Conservation (phyloP, 2,113 vertebrate species). For the Coracopsis vasa region DNA sequence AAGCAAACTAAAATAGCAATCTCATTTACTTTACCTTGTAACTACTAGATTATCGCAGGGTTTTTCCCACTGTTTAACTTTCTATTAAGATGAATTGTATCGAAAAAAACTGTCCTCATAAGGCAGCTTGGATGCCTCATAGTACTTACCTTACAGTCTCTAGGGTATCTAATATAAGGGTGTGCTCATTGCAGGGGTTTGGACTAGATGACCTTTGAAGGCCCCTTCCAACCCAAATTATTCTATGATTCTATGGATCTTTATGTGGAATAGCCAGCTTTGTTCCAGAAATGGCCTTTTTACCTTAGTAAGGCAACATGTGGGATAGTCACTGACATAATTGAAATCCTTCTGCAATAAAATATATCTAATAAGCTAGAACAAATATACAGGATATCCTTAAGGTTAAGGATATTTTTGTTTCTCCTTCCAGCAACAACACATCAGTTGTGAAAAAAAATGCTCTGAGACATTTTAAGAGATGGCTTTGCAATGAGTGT, state of each 20-base stretch:
- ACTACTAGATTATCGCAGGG: not conserved
- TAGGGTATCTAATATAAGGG: not conserved
- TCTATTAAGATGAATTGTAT: not conserved
- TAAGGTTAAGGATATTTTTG: not conserved
- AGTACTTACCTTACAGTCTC: not conserved
- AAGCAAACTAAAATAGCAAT: not conserved
- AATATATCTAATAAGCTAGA: not conserved
- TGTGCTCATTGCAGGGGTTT: fast-evolving
- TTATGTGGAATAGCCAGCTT: not conserved
- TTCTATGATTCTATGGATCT: not conserved
- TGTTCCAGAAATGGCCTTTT: not conserved
- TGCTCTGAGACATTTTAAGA: not conserved
- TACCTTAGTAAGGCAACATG: not conserved
- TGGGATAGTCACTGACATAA: not conserved
- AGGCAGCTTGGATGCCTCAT: not conserved
- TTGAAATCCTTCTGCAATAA: not conserved
- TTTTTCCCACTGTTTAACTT: not conserved
- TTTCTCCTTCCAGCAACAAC: not conserved
- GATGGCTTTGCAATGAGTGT: not conserved
- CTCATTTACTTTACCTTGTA: not conserved
- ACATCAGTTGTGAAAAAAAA: not conserved
- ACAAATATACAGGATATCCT: not conserved
- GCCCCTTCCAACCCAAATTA: not conserved
- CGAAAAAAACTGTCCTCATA: not conserved
- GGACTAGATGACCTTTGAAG: not conserved